Evolutionary conservation across 1,140 invertebrate genomes (phyloP).

Genomic region (Nasonia giraulti): DNA sequence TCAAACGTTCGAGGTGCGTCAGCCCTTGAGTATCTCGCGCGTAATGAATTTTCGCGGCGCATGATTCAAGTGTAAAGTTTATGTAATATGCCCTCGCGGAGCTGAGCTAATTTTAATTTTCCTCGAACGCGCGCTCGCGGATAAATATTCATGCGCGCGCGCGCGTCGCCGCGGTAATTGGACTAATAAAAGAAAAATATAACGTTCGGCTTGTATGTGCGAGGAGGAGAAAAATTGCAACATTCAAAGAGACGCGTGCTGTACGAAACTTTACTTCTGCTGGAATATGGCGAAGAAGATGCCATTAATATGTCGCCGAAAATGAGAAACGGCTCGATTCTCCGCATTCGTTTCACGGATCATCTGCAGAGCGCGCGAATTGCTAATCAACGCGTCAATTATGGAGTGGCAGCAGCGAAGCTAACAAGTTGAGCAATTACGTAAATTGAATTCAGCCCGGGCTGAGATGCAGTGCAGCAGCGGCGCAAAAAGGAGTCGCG

Average conservation of each 20-base stretch:
- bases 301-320: neutral
- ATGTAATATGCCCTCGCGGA: neutral
- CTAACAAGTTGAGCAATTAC: conserved; percentile 66
- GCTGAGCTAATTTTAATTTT: neutral
- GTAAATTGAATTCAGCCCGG: conserved; percentile 58
- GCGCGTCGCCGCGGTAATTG: too few species aligned
- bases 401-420: conserved; percentile 41
- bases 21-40: too few species aligned
- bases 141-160: conserved; percentile 5
- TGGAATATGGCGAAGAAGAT: neutral
- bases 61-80: neutral
- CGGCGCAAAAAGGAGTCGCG: conserved; percentile 17
- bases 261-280: neutral
- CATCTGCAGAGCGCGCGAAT: conserved; percentile 56
- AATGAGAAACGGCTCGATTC: neutral
- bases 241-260: neutral
- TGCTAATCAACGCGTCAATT: conserved; percentile 64
- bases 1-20: too few species aligned
- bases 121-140: neutral
- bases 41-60: too few species aligned
- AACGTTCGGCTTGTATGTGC: neutral
- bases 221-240: neutral
- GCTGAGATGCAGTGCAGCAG: conserved; percentile 5
- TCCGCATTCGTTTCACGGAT: conserved; percentile 47
- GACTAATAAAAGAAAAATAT: neutral